These are phyloP conservation scores for Camponotus vicinus DNA, from an alignment of 1,140 invertebrate genomes.

Conservation along the genomic window DNA sequence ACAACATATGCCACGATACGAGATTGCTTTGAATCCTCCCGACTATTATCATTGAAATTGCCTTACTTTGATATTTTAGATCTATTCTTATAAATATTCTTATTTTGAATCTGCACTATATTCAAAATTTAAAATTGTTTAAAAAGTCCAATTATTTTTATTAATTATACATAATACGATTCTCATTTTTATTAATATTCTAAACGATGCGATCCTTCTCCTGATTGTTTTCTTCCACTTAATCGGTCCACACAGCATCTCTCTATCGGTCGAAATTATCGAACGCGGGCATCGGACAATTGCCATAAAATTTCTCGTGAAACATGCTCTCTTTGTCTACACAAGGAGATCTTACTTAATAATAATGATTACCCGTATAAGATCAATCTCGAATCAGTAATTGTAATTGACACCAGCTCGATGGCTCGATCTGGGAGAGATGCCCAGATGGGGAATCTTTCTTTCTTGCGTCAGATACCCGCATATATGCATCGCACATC, in stretches of 20 bases:
- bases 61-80: background rate
- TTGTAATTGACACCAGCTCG: constrained; percentile 74
- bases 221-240: constrained; percentile 38
- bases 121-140: background rate
- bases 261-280: constrained; percentile 58
- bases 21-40: too few relatives aligned
- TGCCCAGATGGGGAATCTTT: background rate
- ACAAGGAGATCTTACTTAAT: constrained; percentile 37
- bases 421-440: constrained; percentile 36
- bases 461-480: constrained; percentile 49
- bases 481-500: constrained; percentile 57
- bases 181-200: constrained; percentile 7
- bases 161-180: background rate
- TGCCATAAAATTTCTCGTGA: constrained; percentile 58
- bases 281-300: constrained; percentile 62
- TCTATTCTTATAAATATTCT: background rate
- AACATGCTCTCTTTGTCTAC: constrained; percentile 13
- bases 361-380: constrained; percentile 70
- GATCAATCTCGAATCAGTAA: constrained; percentile 70
- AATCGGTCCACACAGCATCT: constrained; percentile 64
- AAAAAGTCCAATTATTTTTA: background rate
- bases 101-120: background rate
- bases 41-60: background rate
- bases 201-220: background rate
- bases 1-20: background rate